These are phyloP conservation scores for Eulemur rufifrons DNA, from an alignment of 2,113 vertebrate genomes.

Conservation along the genomic window DNA sequence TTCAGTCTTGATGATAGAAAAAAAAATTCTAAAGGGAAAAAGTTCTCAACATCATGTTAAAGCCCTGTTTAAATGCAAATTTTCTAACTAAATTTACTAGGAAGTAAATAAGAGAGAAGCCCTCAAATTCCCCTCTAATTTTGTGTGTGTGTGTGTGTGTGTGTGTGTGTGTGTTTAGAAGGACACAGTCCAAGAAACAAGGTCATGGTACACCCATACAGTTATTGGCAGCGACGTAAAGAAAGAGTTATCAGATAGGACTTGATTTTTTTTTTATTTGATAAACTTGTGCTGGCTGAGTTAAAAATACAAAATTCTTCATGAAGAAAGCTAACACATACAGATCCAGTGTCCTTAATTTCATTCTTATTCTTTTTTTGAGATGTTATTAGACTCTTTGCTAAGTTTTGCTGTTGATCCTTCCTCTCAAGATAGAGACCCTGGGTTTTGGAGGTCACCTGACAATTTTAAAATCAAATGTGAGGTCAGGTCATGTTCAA, in stretches of 20 bases:
- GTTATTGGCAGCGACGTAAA: constrained; percentile 34
- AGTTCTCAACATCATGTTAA: not conserved
- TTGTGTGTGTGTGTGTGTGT: not conserved
- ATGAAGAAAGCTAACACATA: not conserved
- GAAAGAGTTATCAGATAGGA: constrained; percentile 39
- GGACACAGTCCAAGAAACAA: constrained; percentile 26
- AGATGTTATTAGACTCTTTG: not conserved
- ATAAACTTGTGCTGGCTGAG: not conserved
- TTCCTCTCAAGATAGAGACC: not conserved
- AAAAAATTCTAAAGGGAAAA: not conserved
- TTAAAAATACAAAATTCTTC: constrained; percentile 36
- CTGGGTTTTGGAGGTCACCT: not conserved
- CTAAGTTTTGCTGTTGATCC: not conserved
- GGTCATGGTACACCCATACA: not conserved
- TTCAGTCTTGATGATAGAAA: not conserved
- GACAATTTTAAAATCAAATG: not conserved
- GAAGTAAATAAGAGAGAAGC: not conserved
- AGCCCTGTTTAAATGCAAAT: not conserved
- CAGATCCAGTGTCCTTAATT: fast-evolving
- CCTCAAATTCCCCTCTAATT: not conserved
- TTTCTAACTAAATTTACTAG: not conserved
- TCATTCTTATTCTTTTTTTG: not conserved
- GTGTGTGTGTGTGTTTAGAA: not conserved
- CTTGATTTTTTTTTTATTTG: constrained; percentile 24
- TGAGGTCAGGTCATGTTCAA: not conserved